Percentiles rank a stretch among this genome's conserved stretches.
Evolutionary conservation across 1,140 invertebrate species (phyloP).

Genomic region (Goniozus legneri): DNA sequence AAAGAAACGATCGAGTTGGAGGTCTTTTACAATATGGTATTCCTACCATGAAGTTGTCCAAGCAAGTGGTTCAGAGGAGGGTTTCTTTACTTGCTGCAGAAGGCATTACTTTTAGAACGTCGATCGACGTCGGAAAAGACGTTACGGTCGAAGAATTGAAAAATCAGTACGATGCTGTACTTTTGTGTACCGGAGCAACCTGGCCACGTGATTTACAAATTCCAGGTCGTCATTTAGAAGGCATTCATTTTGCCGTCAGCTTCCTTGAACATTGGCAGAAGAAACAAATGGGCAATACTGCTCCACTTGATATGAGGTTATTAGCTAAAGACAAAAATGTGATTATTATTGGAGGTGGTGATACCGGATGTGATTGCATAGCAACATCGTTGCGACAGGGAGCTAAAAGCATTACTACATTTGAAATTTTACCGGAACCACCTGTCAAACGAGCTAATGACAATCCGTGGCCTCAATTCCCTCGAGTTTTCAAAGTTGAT

Average conservation of each 20-base stretch:
- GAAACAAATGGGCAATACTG: constrained; percentile 73
- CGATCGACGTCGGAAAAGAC: constrained; percentile 88
- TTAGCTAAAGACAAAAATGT: constrained; percentile 93
- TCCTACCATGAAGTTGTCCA: constrained; percentile 95
- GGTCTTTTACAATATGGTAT: constrained; percentile 97
- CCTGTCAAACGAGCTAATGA: constrained; percentile 72
- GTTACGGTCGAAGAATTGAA: constrained; percentile 70
- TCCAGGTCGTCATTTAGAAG: constrained; percentile 78
- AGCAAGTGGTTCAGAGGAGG: constrained; percentile 86
- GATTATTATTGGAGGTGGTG: constrained; percentile 95
- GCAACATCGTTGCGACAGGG: constrained; percentile 95
- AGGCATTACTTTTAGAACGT: constrained; percentile 88
- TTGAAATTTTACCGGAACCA: constrained; percentile 96
- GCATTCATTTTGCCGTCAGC: constrained; percentile 97
- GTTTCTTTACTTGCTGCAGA: constrained; percentile 85
- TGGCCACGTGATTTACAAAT: constrained; percentile 91
- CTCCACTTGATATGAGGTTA: constrained; percentile 53
- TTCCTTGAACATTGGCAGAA: constrained; percentile 98
- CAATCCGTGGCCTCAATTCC: constrained; percentile 99
- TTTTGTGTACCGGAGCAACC: constrained; percentile 91
- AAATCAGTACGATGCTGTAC: constrained; percentile 79
- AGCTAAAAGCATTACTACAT: constrained; percentile 93
- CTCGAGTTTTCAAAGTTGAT: constrained; percentile 93
- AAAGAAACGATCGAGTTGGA: constrained; percentile 92
- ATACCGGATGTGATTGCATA: constrained; percentile 99